phyloP scores from a whole-genome alignment of 2,113 vertebrate species.

The Trichechus manatus region DNA sequence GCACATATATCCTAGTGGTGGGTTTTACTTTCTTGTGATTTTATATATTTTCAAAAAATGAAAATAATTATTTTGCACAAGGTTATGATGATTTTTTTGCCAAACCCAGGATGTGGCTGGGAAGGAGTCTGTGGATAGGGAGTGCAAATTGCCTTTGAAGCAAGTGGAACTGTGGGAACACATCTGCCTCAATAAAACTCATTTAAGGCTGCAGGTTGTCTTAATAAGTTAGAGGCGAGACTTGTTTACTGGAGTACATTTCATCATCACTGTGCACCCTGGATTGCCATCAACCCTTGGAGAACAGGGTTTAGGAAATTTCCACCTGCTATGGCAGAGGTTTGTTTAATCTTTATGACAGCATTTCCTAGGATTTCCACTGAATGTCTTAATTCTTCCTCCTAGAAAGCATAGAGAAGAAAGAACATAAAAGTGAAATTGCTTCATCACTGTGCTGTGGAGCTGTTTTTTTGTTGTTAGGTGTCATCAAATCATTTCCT shows the following conservation, averaged over 20 bases:
- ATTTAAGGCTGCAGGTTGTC: background rate
- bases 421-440: too few relatives aligned
- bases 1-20: fast-evolving
- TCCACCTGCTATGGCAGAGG: background rate
- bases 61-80: background rate
- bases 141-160: background rate
- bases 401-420: background rate
- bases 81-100: too few relatives aligned
- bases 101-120: too few relatives aligned
- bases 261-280: background rate
- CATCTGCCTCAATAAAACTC: background rate
- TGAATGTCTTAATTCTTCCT: background rate
- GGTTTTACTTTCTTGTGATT: background rate
- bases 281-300: background rate
- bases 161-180: background rate
- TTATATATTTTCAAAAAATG: background rate
- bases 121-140: too few relatives aligned
- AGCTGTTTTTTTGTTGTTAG: too few relatives aligned
- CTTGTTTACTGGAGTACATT: background rate
- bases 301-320: background rate
- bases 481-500: too few relatives aligned
- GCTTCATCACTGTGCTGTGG: background rate
- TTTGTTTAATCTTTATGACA: background rate
- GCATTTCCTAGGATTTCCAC: background rate
- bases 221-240: background rate